Percentiles rank a stretch among this genome's conserved stretches.
These are phyloP conservation scores for Heteropelma amictum DNA, from an alignment of 2,888 invertebrate species.

Conservation along the genomic window DNA sequence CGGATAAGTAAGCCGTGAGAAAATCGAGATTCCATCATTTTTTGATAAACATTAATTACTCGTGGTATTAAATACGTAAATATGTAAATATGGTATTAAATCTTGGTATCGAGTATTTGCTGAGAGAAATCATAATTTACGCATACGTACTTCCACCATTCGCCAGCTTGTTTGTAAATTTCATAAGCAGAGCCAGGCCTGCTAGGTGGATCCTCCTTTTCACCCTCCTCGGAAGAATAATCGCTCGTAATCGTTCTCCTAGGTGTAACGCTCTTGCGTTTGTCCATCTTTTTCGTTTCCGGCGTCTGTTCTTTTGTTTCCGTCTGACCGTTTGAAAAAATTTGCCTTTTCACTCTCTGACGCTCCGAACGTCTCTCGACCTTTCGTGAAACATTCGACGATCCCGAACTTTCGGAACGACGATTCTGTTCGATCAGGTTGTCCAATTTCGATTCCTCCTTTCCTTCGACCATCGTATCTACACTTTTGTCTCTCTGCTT, in stretches of 20 bases:
- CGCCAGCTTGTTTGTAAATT: slow-evolving; percentile 87
- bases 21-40: no score
- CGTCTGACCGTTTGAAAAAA: slow-evolving; percentile 69
- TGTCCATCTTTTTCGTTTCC: slow-evolving; percentile 63
- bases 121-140: not conserved
- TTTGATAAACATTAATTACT: no score
- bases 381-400: slow-evolving; percentile 59
- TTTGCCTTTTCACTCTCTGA: slow-evolving; percentile 70
- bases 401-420: slow-evolving; percentile 59
- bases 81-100: no score
- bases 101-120: no score
- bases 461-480: slow-evolving; percentile 67
- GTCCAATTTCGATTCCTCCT: slow-evolving; percentile 60
- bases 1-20: no score
- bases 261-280: slow-evolving; percentile 76
- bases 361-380: slow-evolving; percentile 71
- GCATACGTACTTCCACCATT: slow-evolving; percentile 90
- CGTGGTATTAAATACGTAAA: no score
- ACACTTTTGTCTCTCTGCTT: slow-evolving; percentile 66
- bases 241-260: slow-evolving; percentile 78
- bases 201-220: slow-evolving; percentile 78
- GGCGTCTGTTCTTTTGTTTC: slow-evolving; percentile 65
- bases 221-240: slow-evolving; percentile 83
- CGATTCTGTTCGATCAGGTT: slow-evolving; percentile 56
- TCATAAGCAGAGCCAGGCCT: slow-evolving; percentile 84